phyloP scores from a whole-genome alignment of 2,888 invertebrate genomes.

The Acheta domesticus region DNA sequence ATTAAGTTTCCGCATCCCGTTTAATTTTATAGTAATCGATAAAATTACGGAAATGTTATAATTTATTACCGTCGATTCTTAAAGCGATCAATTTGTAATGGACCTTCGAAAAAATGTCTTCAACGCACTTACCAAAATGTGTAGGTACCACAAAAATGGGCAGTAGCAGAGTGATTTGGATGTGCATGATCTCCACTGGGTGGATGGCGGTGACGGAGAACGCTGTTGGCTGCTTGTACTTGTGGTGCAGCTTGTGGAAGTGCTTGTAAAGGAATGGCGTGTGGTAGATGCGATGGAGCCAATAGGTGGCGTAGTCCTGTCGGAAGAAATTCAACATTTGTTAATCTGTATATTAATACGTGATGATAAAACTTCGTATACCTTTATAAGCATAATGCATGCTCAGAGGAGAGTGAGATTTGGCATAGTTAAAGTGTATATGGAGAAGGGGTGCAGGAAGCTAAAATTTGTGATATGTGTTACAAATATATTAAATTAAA shows the following conservation, averaged over 20 bases:
- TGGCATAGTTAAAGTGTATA: too few species aligned
- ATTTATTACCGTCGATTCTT: too few species aligned
- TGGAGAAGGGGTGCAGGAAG: too few species aligned
- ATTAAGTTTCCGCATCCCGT: too few species aligned
- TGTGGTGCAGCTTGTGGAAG: constrained; percentile 73
- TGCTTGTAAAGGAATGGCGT: constrained; percentile 64
- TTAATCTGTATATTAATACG: too few species aligned
- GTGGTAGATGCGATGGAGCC: constrained; percentile 65
- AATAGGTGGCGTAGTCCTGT: constrained; percentile 64
- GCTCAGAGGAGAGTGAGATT: not conserved
- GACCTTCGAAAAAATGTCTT: too few species aligned
- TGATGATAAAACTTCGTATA: not conserved
- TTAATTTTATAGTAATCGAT: too few species aligned
- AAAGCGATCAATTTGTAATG: too few species aligned
- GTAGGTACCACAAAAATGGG: constrained; percentile 62
- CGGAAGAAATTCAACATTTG: constrained; percentile 36
- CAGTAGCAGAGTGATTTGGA: constrained; percentile 59
- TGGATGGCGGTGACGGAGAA: constrained; percentile 74
- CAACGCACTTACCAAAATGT: constrained; percentile 61
- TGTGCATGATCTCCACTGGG: constrained; percentile 63
- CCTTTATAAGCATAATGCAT: not conserved
- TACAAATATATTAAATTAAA: too few species aligned
- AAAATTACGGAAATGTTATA: too few species aligned
- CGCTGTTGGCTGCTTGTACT: constrained; percentile 71
- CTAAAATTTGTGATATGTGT: too few species aligned